phyloP scores from a whole-genome alignment of 2,797 vertebrate genomes.

The Florisuga fusca region DNA sequence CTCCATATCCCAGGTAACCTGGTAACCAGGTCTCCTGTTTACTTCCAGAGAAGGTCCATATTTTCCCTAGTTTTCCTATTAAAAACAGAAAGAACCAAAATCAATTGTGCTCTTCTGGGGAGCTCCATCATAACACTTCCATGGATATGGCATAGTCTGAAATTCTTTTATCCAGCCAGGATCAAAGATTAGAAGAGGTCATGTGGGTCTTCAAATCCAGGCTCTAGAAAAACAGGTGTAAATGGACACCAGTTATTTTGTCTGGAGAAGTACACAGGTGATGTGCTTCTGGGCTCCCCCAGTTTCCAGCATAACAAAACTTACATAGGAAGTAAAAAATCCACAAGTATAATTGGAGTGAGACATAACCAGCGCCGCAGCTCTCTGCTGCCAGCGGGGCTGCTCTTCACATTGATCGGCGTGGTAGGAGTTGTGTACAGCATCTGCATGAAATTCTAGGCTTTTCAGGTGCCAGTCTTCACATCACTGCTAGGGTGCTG shows the following conservation, averaged over 20 bases:
- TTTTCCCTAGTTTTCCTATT: not conserved
- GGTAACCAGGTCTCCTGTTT: too few relatives aligned
- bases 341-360: not conserved
- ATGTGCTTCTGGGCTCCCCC: not conserved
- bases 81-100: not conserved
- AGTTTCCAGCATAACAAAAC: not conserved
- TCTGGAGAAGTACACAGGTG: not conserved
- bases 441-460: fast-evolving
- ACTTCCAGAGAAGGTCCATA: too few relatives aligned
- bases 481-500: fast-evolving
- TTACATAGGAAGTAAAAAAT: not conserved
- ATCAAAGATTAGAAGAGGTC: not conserved
- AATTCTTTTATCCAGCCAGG: not conserved
- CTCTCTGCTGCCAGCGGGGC: not conserved
- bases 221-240: not conserved
- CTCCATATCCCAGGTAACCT: too few relatives aligned
- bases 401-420: not conserved
- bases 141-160: not conserved
- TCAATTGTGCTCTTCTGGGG: not conserved
- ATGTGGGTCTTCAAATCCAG: not conserved
- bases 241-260: fast-evolving
- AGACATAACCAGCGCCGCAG: not conserved
- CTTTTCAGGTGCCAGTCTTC: not conserved
- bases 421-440: not conserved
- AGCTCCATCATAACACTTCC: fast-evolving